Conservation (phyloP, 2,888 invertebrate genomes). For the Ariolimax columbianus region DNA sequence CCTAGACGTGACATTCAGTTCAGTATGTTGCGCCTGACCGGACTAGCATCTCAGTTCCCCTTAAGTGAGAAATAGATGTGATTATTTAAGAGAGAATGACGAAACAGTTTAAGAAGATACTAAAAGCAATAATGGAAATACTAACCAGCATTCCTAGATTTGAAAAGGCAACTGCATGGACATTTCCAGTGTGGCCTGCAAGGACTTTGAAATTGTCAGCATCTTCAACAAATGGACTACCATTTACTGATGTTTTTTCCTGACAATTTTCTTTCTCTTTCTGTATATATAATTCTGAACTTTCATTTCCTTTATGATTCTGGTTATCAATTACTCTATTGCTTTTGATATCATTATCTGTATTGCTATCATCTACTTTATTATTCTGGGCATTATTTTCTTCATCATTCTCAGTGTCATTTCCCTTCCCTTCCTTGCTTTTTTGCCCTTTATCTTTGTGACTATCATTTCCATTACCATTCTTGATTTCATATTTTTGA, state of each 20-base stretch:
- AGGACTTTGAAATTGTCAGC: conserved; percentile 35
- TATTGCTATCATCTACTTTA: neutral
- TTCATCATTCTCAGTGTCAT: neutral
- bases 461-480: neutral
- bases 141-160: conserved; percentile 76
- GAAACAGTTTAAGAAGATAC: too few species aligned
- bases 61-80: too few species aligned
- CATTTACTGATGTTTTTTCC: too few species aligned
- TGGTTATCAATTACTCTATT: neutral
- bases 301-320: neutral
- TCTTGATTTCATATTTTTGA: neutral
- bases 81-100: too few species aligned
- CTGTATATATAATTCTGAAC: neutral
- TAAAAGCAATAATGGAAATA: neutral
- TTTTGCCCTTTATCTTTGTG: neutral
- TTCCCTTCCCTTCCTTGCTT: neutral
- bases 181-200: conserved; percentile 75
- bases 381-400: neutral
- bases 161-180: conserved; percentile 76
- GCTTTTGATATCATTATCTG: neutral
- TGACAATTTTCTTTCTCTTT: neutral
- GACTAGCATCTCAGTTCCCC: too few species aligned
- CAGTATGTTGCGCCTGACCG: too few species aligned
- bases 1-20: too few species aligned
- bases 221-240: conserved; percentile 32